Percentiles rank a stretch among this genome's conserved stretches.
phyloP scores from a whole-genome alignment of 2,797 vertebrate genomes.

The Apogon talboti region DNA sequence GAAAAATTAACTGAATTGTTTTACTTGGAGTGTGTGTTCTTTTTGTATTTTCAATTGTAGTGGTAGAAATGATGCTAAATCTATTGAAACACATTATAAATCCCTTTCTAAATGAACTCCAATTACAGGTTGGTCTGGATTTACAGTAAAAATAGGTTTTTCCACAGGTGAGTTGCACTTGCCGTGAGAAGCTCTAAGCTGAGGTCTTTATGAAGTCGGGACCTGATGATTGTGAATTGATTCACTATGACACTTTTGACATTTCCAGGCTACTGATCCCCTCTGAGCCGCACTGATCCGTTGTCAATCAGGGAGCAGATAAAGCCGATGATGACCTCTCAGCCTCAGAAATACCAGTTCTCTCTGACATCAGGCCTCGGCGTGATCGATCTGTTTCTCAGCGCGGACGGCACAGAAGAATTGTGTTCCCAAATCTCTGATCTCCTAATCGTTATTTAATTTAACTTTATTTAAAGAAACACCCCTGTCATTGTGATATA shows the following conservation, averaged over 20 bases:
- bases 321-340: constrained; percentile 1
- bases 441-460: constrained; percentile 8
- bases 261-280: constrained; percentile 66
- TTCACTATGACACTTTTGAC: constrained; percentile 61
- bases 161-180: constrained; percentile 7
- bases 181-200: constrained; percentile 29
- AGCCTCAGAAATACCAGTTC: constrained; percentile 26
- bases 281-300: constrained; percentile 52
- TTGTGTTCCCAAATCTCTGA: constrained; percentile 5
- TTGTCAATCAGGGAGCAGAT: constrained; percentile 47
- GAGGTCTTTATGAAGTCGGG: constrained; percentile 55
- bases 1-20: too few species aligned
- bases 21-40: too few species aligned
- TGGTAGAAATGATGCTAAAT: too few species aligned
- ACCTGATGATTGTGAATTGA: constrained; percentile 61
- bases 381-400: constrained; percentile 40
- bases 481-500: constrained; percentile 22
- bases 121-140: neutral
- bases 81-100: neutral
- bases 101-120: too few species aligned
- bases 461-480: constrained; percentile 11
- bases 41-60: too few species aligned
- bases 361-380: constrained; percentile 19
- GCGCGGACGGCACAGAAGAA: too few species aligned
- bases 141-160: neutral